A percentile compares a stretch with the other conserved stretches of the same genome.
Conservation (phyloP, 2,888 invertebrate genomes). For the Cyaniris semiargus region DNA sequence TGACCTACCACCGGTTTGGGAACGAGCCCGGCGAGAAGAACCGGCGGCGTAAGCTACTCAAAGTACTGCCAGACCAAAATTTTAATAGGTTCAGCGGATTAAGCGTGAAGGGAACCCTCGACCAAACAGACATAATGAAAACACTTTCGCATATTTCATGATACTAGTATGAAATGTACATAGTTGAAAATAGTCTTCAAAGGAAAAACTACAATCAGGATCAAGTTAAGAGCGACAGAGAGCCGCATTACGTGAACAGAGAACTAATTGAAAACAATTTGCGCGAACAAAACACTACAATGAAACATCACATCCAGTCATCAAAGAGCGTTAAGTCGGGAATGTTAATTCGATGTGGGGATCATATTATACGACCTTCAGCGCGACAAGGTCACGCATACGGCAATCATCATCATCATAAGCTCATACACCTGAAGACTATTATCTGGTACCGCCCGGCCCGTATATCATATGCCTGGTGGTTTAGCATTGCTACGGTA, state of each 20-base stretch:
- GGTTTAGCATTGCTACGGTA: too few relatives aligned
- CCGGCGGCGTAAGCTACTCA: too few relatives aligned
- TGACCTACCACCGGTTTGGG: too few relatives aligned
- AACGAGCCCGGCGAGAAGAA: too few relatives aligned
- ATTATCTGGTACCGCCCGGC: not conserved
- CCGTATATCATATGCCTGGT: not conserved
- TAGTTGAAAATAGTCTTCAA: not conserved
- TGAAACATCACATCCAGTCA: constrained; percentile 5
- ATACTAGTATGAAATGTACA: not conserved
- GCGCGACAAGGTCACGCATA: constrained; percentile 1
- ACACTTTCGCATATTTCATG: too few relatives aligned
- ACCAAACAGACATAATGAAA: too few relatives aligned
- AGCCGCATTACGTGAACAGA: not conserved
- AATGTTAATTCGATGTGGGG: constrained; percentile 30
- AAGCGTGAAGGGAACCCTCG: too few relatives aligned
- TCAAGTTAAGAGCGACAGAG: not conserved
- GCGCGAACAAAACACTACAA: constrained; percentile 5
- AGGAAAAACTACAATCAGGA: not conserved
- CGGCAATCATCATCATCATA: not conserved
- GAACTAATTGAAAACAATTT: constrained; percentile 1
- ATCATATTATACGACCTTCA: constrained; percentile 24
- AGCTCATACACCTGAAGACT: not conserved
- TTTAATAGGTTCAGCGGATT: too few relatives aligned
- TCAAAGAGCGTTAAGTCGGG: constrained; percentile 7
- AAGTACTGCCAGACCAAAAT: too few relatives aligned